A percentile compares a stretch with the other conserved stretches of the same genome.
These are phyloP conservation scores for Metopolophium dirhodum DNA, from an alignment of 1,140 invertebrate species.

Conservation along the genomic window DNA sequence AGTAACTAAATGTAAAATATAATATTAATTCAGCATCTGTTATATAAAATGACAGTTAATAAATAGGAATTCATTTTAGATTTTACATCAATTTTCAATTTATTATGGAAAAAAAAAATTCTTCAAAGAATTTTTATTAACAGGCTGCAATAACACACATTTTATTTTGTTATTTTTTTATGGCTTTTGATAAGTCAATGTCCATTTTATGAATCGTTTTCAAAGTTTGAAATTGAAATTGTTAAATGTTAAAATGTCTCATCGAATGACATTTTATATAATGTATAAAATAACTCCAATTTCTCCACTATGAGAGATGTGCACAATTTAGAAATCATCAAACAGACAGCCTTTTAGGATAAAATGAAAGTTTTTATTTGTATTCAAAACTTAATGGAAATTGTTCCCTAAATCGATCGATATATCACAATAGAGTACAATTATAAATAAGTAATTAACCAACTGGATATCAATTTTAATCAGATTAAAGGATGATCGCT, in stretches of 20 bases:
- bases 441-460: neutral
- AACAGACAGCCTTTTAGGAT: neutral
- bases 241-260: neutral
- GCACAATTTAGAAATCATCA: neutral
- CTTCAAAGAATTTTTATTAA: neutral
- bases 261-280: neutral
- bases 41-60: neutral
- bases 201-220: neutral
- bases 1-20: too few species aligned
- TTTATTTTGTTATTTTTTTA: neutral
- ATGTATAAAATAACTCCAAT: neutral
- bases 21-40: too few species aligned
- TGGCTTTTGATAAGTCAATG: neutral
- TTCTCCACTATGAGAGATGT: neutral
- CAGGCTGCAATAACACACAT: neutral
- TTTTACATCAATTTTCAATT: neutral
- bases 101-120: neutral
- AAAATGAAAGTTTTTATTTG: neutral
- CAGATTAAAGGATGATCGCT: neutral
- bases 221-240: neutral
- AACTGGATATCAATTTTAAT: neutral
- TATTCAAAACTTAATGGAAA: neutral
- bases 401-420: neutral
- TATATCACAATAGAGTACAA: neutral
- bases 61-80: neutral